Percentiles rank a stretch among this genome's conserved stretches.
Conservation (phyloP, 2,797 vertebrate genomes). For the Eupleurogrammus muticus region DNA sequence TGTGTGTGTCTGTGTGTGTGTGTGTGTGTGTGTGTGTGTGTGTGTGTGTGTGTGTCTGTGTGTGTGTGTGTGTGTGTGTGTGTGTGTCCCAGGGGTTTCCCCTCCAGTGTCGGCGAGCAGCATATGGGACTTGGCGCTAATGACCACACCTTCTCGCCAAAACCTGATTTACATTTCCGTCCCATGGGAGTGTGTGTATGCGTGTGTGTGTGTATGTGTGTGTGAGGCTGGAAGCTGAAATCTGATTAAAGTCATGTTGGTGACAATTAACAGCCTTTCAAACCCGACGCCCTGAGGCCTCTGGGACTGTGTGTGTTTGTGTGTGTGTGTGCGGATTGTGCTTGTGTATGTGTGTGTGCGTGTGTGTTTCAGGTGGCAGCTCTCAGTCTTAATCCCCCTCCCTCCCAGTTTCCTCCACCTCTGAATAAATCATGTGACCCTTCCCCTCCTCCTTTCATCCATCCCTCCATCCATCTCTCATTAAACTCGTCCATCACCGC, state of each 20-base stretch:
- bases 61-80: constrained; percentile 64
- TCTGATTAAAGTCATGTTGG: constrained; percentile 98
- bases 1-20: constrained; percentile 3
- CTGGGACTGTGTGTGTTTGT: constrained; percentile 53
- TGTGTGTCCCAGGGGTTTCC: constrained; percentile 76
- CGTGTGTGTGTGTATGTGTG: constrained; percentile 80
- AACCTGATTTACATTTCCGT: constrained; percentile 85
- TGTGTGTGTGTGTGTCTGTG: not conserved
- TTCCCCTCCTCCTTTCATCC: constrained; percentile 27
- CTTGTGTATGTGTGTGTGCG: constrained; percentile 47
- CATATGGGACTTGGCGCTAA: constrained; percentile 95
- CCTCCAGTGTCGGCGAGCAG: constrained; percentile 65
- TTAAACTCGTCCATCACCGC: constrained; percentile 34
- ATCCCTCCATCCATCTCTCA: constrained; percentile 37
- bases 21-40: not conserved
- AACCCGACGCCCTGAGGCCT: constrained; percentile 81
- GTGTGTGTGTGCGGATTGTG: constrained; percentile 46
- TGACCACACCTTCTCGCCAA: constrained; percentile 89
- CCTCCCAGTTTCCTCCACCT: constrained; percentile 81
- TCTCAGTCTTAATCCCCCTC: constrained; percentile 88
- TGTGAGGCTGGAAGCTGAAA: constrained; percentile 69
- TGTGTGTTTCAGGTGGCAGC: constrained; percentile 89
- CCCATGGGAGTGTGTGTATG: constrained; percentile 42
- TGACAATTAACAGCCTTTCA: constrained; percentile 94
- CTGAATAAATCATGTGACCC: constrained; percentile 89